Evolutionary conservation across 2,797 vertebrate genomes (phyloP), one percentile per base, ranked within the genome.

Genomic region (Scolopax bukidnonensis): DNA sequence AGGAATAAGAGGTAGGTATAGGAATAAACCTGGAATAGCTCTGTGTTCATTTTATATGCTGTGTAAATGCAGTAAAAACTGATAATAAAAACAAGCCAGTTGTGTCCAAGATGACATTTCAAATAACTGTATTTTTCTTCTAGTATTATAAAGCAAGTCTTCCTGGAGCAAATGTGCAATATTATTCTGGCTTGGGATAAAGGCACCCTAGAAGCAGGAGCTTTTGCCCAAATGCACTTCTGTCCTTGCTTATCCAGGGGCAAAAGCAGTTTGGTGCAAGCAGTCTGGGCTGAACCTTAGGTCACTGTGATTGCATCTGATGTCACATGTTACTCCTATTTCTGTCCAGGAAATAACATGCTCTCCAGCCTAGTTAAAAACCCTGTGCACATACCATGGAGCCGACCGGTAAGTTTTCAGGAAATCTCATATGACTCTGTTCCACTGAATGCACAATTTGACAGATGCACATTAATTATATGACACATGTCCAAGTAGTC

Each of bases 91-190:
- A 24, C 32, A 53, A 68, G 16, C 16, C 50, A 15, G 8, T 79
- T 90, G 90, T 25, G 10, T 76, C 40, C 30, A 76, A 70, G 13
- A 8, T 89, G 78, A 64, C 40, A 53, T 60, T 87, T 90, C 23
- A 67, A 59, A 45, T 84, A 63, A 32, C 20, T 71, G 1, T 9
- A 7, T 38, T 86, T 91, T 91, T 59, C 9, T 78, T 60, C 43
- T 45, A 20, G 1, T 68, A 30, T 30, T 84, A 14, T 40, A 75
- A 85, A 85, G 27, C 24, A 61, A 64, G 8, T 57, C 50, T 53
- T 94, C 41, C 11, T 84, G 53, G 24, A 74, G 14, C 43, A 90
- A 59, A 36, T 0, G 0, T 54, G 28, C 7, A 41, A 1, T 30
- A 6, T 57, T 61, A 28, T 40, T 90, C 45, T 69, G 41, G 3